Percentiles rank a stretch among this genome's conserved stretches.
Conservation (phyloP, 2,888 invertebrate genomes). For the Drosophila maculinotata region DNA sequence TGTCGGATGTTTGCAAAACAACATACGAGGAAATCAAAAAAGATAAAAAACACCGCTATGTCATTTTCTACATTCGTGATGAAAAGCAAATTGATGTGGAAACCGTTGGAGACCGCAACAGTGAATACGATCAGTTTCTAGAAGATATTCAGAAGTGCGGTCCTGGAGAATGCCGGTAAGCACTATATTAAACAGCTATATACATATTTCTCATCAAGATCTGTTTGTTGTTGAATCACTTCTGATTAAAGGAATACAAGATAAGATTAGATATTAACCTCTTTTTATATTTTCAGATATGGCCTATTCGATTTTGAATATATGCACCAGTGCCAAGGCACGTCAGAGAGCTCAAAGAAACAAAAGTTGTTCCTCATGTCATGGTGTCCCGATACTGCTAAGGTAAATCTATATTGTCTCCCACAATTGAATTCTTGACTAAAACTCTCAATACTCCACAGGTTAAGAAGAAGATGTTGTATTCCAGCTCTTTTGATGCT, state of each 20-base stretch:
- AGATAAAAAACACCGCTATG: slow-evolving; percentile 98
- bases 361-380: slow-evolving; percentile 99
- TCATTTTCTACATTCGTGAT: slow-evolving; percentile 97
- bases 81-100: slow-evolving; percentile 98
- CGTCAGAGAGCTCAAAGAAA: slow-evolving; percentile 98
- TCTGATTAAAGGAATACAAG: too few species aligned
- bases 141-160: slow-evolving; percentile 96
- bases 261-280: background rate
- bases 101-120: slow-evolving; percentile 94
- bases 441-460: slow-evolving; percentile 45
- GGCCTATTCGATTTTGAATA: slow-evolving; percentile 99
- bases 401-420: slow-evolving; percentile 86
- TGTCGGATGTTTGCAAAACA: slow-evolving; percentile 97
- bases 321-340: slow-evolving; percentile 98
- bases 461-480: slow-evolving; percentile 94
- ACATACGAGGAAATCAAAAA: slow-evolving; percentile 99
- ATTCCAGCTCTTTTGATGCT: slow-evolving; percentile 98
- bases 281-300: slow-evolving; percentile 86
- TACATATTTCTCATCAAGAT: too few species aligned
- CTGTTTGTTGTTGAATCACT: too few species aligned
- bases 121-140: slow-evolving; percentile 97
- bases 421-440: background rate
- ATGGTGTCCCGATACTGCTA: slow-evolving; percentile 99
- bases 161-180: slow-evolving; percentile 95
- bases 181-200: background rate